Conservation (phyloP, 2,888 invertebrate genomes). For the Eristalinus aeneus region DNA sequence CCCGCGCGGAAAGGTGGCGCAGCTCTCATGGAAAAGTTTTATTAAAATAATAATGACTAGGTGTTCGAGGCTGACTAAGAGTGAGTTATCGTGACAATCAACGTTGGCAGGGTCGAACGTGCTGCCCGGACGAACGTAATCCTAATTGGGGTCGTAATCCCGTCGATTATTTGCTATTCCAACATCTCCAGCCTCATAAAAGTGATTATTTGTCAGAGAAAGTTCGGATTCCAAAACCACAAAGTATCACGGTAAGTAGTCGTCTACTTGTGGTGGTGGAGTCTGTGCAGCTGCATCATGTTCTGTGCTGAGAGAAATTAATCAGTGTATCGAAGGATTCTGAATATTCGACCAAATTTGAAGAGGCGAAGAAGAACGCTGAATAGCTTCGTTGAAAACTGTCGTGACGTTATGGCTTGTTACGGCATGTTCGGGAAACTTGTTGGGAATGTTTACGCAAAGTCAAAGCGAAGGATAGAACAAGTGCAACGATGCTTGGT, state of each 20-base stretch:
- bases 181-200: conserved; percentile 42
- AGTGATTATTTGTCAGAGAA: conserved; percentile 51
- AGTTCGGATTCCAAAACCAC: conserved; percentile 41
- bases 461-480: background rate
- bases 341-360: background rate
- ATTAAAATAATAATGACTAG: conserved; percentile 69
- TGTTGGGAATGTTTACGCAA: background rate
- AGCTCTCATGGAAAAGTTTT: conserved; percentile 48
- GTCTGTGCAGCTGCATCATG: conserved; percentile 5
- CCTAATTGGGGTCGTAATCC: conserved; percentile 68
- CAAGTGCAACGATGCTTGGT: background rate
- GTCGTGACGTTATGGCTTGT: background rate
- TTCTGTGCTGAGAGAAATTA: background rate
- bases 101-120: background rate
- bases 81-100: conserved; percentile 64
- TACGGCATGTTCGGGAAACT: background rate
- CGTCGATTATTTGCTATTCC: conserved; percentile 57
- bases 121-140: conserved; percentile 29
- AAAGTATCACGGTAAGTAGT: conserved; percentile 20
- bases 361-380: background rate
- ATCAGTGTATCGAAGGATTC: background rate
- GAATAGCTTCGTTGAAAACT: background rate
- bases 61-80: conserved; percentile 51
- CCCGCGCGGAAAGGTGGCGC: background rate
- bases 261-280: background rate